These are phyloP conservation scores for Frankliniella intonsa DNA, from an alignment of 2,888 invertebrate genomes.

Conservation along the genomic window DNA sequence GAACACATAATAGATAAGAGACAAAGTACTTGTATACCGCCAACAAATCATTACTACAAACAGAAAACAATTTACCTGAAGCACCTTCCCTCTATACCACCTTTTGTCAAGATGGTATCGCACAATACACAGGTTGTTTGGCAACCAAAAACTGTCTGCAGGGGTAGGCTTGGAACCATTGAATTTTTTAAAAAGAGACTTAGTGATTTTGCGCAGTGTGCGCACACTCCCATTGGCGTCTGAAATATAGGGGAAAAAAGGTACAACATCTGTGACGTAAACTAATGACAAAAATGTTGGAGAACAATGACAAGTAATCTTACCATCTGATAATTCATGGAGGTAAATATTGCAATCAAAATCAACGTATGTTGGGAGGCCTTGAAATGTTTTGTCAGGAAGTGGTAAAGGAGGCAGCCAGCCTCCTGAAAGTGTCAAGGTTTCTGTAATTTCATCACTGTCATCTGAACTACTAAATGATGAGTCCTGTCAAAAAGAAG, in stretches of 20 bases:
- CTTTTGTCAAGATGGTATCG: slow-evolving; percentile 59
- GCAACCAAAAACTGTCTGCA: slow-evolving; percentile 53
- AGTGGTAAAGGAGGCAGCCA: slow-evolving; percentile 60
- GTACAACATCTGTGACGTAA: neutral
- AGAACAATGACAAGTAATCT: slow-evolving; percentile 25
- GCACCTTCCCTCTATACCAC: slow-evolving; percentile 68
- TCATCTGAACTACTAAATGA: neutral
- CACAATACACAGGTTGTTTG: slow-evolving; percentile 65
- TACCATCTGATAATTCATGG: slow-evolving; percentile 41
- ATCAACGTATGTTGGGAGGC: slow-evolving; percentile 60
- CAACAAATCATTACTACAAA: neutral
- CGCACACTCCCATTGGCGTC: slow-evolving; percentile 34
- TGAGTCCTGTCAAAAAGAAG: neutral
- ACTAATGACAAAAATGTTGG: neutral
- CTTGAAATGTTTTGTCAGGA: slow-evolving; percentile 53
- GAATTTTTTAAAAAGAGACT: slow-evolving; percentile 51
- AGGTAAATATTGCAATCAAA: slow-evolving; percentile 51
- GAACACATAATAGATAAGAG: slow-evolving; percentile 24
- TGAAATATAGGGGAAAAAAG: slow-evolving; percentile 1
- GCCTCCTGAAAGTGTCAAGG: slow-evolving; percentile 45
- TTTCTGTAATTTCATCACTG: slow-evolving; percentile 30
- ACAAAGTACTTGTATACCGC: neutral
- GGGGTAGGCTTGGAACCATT: slow-evolving; percentile 49
- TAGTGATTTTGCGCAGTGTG: slow-evolving; percentile 50
- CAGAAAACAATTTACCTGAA: slow-evolving; percentile 45